These are phyloP conservation scores for Polyodon spathula DNA, from an alignment of 2,113 vertebrate species.

Conservation along the genomic window DNA sequence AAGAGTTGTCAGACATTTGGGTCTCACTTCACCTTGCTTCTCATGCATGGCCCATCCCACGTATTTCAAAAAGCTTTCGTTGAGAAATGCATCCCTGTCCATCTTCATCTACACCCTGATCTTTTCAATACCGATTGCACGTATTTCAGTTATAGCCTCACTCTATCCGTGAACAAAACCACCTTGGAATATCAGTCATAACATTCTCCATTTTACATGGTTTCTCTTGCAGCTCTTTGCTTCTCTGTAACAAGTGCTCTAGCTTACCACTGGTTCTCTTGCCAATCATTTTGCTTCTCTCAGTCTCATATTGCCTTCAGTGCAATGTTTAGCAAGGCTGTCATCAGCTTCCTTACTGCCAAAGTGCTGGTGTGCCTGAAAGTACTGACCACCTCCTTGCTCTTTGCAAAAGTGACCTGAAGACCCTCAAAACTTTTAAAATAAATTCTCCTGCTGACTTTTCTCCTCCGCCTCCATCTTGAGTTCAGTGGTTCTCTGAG, in stretches of 20 bases:
- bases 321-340: constrained; percentile 95
- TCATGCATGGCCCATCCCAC: constrained; percentile 99
- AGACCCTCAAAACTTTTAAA: constrained; percentile 96
- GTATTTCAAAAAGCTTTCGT: constrained; percentile 98
- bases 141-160: constrained; percentile 95
- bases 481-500: constrained; percentile 88
- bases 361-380: constrained; percentile 98
- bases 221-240: constrained; percentile 99
- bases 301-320: constrained; percentile 93
- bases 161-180: constrained; percentile 98
- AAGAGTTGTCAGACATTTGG: constrained; percentile 95
- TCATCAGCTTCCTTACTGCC: constrained; percentile 99
- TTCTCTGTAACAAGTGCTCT: constrained; percentile 89
- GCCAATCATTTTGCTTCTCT: constrained; percentile 93
- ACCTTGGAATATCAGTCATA: constrained; percentile 99
- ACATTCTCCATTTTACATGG: constrained; percentile 99
- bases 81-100: constrained; percentile 97
- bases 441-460: constrained; percentile 91
- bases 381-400: constrained; percentile 95
- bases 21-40: constrained; percentile 97
- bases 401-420: constrained; percentile 95
- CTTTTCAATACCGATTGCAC: constrained; percentile 96
- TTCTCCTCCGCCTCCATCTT: constrained; percentile 94
- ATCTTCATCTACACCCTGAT: constrained; percentile 99
- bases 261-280: constrained; percentile 92